Percentiles rank a stretch among this genome's conserved stretches.
phyloP scores from a whole-genome alignment of 2,888 invertebrate species.

The Spisula solida region DNA sequence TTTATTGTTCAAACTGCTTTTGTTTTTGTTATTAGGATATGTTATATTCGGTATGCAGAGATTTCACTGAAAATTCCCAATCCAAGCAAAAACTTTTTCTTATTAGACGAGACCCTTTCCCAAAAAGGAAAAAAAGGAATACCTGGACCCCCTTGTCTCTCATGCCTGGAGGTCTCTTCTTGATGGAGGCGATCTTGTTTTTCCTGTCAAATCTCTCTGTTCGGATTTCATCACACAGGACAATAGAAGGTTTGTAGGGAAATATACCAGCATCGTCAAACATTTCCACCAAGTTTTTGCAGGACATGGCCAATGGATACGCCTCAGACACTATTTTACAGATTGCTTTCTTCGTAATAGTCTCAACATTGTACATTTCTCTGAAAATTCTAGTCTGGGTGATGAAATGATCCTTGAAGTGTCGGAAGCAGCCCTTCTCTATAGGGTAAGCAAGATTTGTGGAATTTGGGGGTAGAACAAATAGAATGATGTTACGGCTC shows the following conservation, averaged over 20 bases:
- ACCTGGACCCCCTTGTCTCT: conserved; percentile 70
- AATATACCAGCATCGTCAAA: conserved; percentile 68
- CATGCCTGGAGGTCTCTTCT: conserved; percentile 66
- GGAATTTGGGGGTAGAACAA: conserved; percentile 70
- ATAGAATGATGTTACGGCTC: conserved; percentile 71
- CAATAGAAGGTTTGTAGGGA: conserved; percentile 68
- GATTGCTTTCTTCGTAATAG: conserved; percentile 63
- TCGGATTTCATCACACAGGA: conserved; percentile 63
- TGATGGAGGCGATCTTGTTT: conserved; percentile 52
- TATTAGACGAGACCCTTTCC: no score
- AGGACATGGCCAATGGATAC: conserved; percentile 65
- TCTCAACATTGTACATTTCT: conserved; percentile 67
- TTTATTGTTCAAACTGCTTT: no score
- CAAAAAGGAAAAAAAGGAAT: not conserved
- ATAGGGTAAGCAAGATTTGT: conserved; percentile 63
- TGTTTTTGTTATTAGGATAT: no score
- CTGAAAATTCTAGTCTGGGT: conserved; percentile 63
- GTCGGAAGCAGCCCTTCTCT: conserved; percentile 70
- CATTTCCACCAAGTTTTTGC: conserved; percentile 66
- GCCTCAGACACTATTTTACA: conserved; percentile 68
- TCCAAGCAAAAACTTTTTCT: no score
- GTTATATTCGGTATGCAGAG: no score
- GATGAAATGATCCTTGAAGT: conserved; percentile 64
- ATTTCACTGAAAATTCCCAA: no score
- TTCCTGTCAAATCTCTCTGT: conserved; percentile 58